Percentiles rank a stretch among this genome's conserved stretches.
phyloP scores from a whole-genome alignment of 2,797 vertebrate species.

The Lithobates pipiens region DNA sequence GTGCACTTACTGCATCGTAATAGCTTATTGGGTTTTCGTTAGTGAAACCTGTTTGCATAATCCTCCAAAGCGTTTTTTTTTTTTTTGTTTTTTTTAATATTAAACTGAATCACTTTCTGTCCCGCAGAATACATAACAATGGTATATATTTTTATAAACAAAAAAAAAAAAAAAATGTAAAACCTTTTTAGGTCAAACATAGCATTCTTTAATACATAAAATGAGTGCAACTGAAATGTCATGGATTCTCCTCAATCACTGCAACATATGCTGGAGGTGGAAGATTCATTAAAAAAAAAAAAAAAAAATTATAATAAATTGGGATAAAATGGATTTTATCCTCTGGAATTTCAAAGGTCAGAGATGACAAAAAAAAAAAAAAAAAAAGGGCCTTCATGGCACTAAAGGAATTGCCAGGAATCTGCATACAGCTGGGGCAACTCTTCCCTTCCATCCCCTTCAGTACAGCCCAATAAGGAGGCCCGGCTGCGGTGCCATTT shows the following conservation, averaged over 20 bases:
- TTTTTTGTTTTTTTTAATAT: slow-evolving; percentile 12
- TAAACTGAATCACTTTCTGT: slow-evolving; percentile 54
- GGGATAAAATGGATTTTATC: too few species aligned
- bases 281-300: too few species aligned
- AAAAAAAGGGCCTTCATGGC: too few species aligned
- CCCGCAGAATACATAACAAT: slow-evolving; percentile 43
- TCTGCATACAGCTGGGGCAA: too few species aligned
- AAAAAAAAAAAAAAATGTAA: background rate
- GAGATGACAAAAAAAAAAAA: too few species aligned
- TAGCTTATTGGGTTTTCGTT: slow-evolving; percentile 32
- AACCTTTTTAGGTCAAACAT: too few species aligned
- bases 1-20: slow-evolving; percentile 54
- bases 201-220: background rate
- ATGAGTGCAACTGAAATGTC: slow-evolving; percentile 33
- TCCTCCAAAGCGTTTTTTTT: slow-evolving; percentile 33
- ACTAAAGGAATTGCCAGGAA: too few species aligned
- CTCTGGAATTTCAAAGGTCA: too few species aligned
- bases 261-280: background rate
- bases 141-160: background rate
- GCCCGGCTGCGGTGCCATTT: too few species aligned
- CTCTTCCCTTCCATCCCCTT: too few species aligned
- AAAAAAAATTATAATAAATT: too few species aligned
- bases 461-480: too few species aligned
- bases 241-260: background rate
- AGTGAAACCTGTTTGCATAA: slow-evolving; percentile 32